Percentiles rank a stretch among this genome's conserved stretches.
phyloP scores from a whole-genome alignment of 2,797 vertebrate species.

The Hoplostethus mediterraneus region DNA sequence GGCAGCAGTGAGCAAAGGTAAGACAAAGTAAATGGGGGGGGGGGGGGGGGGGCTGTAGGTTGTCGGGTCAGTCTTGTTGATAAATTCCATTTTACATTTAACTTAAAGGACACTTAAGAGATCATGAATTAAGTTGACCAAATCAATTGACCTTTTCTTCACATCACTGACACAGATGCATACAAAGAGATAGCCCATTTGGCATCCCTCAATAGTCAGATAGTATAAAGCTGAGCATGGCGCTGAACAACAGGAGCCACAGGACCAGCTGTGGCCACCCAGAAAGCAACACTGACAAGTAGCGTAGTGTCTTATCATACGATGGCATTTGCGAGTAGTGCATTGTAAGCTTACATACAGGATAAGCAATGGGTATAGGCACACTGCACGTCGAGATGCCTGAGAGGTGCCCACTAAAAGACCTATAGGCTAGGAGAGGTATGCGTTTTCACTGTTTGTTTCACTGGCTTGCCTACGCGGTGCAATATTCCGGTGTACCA shows the following conservation, averaged over 20 bases:
- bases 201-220: constrained; percentile 1
- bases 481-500: not conserved
- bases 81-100: not conserved
- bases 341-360: constrained; percentile 19
- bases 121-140: constrained; percentile 19
- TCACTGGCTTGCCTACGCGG: not conserved
- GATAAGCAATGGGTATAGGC: not conserved
- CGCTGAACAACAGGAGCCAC: constrained; percentile 39
- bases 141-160: not conserved
- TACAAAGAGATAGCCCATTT: not conserved
- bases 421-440: constrained; percentile 17
- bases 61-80: not conserved
- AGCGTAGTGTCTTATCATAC: not conserved
- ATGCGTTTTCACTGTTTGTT: constrained; percentile 22
- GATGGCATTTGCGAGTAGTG: not conserved
- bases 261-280: constrained; percentile 70
- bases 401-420: constrained; percentile 4
- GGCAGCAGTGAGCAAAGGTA: constrained; percentile 21
- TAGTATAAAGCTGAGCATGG: not conserved
- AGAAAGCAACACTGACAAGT: not conserved
- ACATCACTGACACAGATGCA: not conserved
- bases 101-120: constrained; percentile 52
- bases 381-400: constrained; percentile 22
- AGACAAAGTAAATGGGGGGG: constrained; percentile 27
- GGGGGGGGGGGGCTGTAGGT: not conserved